phyloP scores from a whole-genome alignment of 2,888 invertebrate species.

The Imbricaverruca yamaguchii region DNA sequence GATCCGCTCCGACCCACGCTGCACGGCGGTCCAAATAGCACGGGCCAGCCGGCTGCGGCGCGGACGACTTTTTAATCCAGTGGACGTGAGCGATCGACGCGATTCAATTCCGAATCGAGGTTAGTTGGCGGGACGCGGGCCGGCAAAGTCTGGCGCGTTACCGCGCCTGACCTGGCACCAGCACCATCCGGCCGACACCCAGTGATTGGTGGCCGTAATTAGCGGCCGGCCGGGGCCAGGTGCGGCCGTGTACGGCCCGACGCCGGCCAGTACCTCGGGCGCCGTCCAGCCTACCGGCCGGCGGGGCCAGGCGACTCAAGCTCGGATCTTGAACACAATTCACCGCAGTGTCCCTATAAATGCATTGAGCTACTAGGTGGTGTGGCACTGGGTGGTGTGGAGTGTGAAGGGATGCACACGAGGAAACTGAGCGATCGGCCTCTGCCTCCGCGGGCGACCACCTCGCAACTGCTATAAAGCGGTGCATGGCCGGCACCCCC shows the following conservation, averaged over 20 bases:
- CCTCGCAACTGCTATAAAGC: too few relatives aligned
- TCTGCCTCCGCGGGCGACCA: too few relatives aligned
- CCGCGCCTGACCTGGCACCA: background rate
- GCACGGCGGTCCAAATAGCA: too few relatives aligned
- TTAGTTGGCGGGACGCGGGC: background rate
- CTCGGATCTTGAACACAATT: too few relatives aligned
- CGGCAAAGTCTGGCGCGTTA: background rate
- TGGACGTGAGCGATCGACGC: background rate
- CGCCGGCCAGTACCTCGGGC: background rate
- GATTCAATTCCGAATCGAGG: constrained; percentile 3
- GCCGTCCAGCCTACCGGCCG: background rate
- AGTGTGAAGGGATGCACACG: too few relatives aligned
- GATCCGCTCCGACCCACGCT: too few relatives aligned
- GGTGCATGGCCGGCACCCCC: too few relatives aligned
- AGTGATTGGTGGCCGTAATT: background rate
- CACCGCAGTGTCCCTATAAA: too few relatives aligned
- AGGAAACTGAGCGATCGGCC: too few relatives aligned
- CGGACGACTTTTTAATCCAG: background rate
- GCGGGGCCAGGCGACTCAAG: background rate
- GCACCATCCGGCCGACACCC: background rate
- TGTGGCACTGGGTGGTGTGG: too few relatives aligned
- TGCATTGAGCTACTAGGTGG: too few relatives aligned
- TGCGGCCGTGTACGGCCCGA: background rate
- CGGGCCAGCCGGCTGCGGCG: too few relatives aligned
- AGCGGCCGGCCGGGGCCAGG: background rate